Evolutionary conservation across 2,113 vertebrate genomes (phyloP).

Genomic region (Gobiocypris rarus): DNA sequence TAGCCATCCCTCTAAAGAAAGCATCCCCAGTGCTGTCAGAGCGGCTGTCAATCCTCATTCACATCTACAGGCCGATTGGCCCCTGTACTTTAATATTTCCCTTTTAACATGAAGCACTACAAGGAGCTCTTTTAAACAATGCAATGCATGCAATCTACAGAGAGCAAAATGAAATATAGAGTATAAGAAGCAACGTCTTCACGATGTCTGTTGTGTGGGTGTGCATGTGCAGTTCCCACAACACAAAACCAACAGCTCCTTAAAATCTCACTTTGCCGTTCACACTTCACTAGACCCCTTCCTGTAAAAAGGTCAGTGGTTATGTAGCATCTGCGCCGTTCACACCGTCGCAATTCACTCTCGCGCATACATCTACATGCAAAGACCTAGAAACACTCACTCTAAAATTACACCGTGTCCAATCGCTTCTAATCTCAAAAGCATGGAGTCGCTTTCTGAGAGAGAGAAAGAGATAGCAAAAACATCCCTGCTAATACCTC

Average conservation of each 20-base stretch:
- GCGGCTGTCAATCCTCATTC: conserved; percentile 33
- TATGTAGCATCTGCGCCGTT: background rate
- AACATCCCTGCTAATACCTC: conserved; percentile 9
- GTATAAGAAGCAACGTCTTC: background rate
- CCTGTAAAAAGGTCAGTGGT: conserved; percentile 17
- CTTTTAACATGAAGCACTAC: conserved; percentile 27
- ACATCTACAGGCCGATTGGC: conserved; percentile 24
- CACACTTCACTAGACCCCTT: conserved; percentile 31
- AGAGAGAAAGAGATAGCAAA: conserved; percentile 8
- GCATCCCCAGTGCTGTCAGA: conserved; percentile 33
- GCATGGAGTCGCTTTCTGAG: conserved; percentile 33
- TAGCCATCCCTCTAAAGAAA: conserved; percentile 42
- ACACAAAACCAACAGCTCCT: conserved; percentile 28
- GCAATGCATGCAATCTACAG: conserved; percentile 17
- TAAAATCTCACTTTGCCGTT: conserved; percentile 26
- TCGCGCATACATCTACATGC: background rate
- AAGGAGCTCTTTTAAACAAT: conserved; percentile 34
- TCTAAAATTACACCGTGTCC: conserved; percentile 41
- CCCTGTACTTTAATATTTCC: conserved; percentile 10
- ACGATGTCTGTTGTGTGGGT: background rate
- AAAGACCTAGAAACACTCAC: conserved; percentile 16
- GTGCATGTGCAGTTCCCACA: background rate
- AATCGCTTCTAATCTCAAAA: conserved; percentile 40
- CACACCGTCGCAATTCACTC: background rate
- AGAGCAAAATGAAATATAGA: background rate